Base-by-base conservation (phyloP, 1,140 invertebrate species). In the Drosophila parabipectinata region DNA sequence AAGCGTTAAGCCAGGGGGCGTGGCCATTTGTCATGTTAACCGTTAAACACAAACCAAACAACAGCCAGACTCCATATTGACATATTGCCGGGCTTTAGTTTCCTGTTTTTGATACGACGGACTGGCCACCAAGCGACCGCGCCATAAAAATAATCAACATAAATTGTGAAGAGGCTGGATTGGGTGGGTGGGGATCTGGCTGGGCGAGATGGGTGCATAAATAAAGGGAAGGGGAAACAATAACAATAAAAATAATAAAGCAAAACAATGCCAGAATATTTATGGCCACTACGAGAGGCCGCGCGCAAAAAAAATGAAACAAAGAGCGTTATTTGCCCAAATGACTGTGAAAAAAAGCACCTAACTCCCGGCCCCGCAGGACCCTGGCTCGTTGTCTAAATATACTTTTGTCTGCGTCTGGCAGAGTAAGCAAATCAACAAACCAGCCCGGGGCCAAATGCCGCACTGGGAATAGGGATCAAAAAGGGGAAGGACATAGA, bases 211-310 rank as follows among this genome's bases (percentile, higher is more conserved):
- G 37, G 39, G 14, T 24, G 15, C n/a, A 15, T 15, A 8, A 37
- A 12, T 37, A 12, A 1, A 12, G 14, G 34, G 37, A 26, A 24
- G 58, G 56, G 50, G 64, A 68, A 88, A 88, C 83, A 88, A 88
- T 87, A 88, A 88, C 83, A 87, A 88, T 88, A 88, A 88, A 88
- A 89, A 83, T 88, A 83, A 88, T 89, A 88, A 88, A 87, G 79
- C 83, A 87, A 88, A 87, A 88, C 83, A 87, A 87, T 88, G 79
- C 69, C 79, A 44, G 79, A 82, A 87, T 87, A 87, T 87, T 87
- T 87, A 88, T 88, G 77, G 77, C 37, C 73, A 73, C 68, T 82
- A 76, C 48, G 51, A 48, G 62, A 47, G 50, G 44, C 14, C 34
- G 55, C 30, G 18, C 15, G 32, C 47, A 68, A 63, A 68, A 48